Base-by-base conservation (phyloP, 2,113 vertebrate species). In the Zosterops hypoxanthus region DNA sequence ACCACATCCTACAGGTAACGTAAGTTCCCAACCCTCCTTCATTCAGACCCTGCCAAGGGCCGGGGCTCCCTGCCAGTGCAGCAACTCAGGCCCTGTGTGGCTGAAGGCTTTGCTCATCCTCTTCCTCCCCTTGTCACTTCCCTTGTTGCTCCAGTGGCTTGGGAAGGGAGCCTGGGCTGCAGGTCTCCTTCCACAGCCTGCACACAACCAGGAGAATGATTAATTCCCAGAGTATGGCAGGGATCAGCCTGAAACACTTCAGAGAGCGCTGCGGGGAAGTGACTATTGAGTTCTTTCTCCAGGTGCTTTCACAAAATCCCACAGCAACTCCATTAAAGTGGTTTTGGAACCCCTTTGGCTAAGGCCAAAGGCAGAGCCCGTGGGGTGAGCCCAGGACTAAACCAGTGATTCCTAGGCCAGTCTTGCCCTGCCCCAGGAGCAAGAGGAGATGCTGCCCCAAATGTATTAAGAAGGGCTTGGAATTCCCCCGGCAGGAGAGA, bases 121-220 rank as follows among this genome's bases (percentile, higher is more conserved):
- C 56, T 28, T 78, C 64, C 44, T 82, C 34, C 57, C 2, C 39
- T 57, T 25, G 1, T 6, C 0, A 0, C 13, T 23, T 31, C n/a
- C 5, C 0, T 17, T 22, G 14, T 12, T 1, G 0, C 46, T 46
- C 33, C 66, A 31, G 41, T 0, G 15, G 14, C 3, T 42, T 19
- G 7, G 16, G 11, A 69, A 29, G 26, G 28, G 6, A 0, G 13
- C 8, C 17, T 1, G 0, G 2, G 41, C 18, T 7, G 10, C 26
- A 29, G 31, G 11, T 66, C 39, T 66, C 29, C 56, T 60, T 25
- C 34, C 49, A 20, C 39, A 47, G 36, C 49, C 66, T 42, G 6
- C 3, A 8, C 14, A 26, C 1, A 0, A 64, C 34, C 46, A 34
- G 53, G 71, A 68, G 20, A 0, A 5, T 0, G 3, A 4, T 19